Evolutionary conservation across 2,888 invertebrate species (phyloP), one percentile per base, ranked within the genome.

Genomic region (Nemotelus nigrinus): DNA sequence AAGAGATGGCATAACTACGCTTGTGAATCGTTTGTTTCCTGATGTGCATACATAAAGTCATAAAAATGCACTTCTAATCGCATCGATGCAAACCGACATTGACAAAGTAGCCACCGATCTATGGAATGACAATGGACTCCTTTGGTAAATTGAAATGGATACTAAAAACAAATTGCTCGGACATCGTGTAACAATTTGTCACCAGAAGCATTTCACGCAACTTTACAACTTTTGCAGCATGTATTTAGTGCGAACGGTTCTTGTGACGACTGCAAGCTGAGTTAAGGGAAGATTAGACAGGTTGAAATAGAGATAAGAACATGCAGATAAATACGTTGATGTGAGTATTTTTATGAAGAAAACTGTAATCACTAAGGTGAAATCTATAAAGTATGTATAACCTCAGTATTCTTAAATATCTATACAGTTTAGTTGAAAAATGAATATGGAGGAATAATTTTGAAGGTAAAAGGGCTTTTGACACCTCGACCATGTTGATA

Each of bases 131-230:
- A 78, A 78, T 78, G 77, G 77, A 72, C 76, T 72, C 76, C 77
- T 63, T 63, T 53, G 70, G 43, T 50, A 74, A 48, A 63, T 60
- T 77, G 78, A 78, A 78, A 77, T 76, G 78, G 77, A 78, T 77
- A 78, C 78, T 44, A 80, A 80, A 63, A 48, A 63, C 74, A 79
- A 82, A 80, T 81, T 78, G 80, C 78, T 79, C 65, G 57, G 74
- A 82, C 82, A 82, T 82, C 83, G 74, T 83, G 83, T 83, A 83
- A 81, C 83, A 82, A 83, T 83, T 83, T 83, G 83, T 83, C 83
- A 82, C 80, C 78, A 72, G 45, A 72, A 72, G 60, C 48, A 78
- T 64, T 76, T 63, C 53, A 55, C 75, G 44, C 50, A 60, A 48
- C 63, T 74, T 57, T 41, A 74, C 74, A 74, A 68, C 55, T 8